Evolutionary conservation across 2,888 invertebrate genomes (phyloP).

Genomic region (Polydrusus tereticollis): DNA sequence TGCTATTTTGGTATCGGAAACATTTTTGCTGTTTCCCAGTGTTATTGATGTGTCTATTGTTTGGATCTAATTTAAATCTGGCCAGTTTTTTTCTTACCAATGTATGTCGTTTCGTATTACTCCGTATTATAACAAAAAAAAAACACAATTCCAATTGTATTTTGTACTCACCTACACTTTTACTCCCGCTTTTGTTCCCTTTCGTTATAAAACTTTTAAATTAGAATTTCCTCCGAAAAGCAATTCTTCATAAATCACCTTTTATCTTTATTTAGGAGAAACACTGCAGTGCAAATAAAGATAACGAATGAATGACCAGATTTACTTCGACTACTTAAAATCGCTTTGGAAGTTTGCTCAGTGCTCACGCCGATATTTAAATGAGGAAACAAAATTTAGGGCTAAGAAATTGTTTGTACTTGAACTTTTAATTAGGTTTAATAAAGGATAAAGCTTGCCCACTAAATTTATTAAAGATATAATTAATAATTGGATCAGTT

Average conservation of each 20-base stretch:
- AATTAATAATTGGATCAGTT: no score
- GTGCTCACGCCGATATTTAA: not conserved
- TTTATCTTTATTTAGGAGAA: constrained; percentile 33
- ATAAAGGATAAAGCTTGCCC: not conserved
- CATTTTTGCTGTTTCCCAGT: no score
- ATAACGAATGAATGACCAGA: constrained; percentile 23
- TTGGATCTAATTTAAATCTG: no score
- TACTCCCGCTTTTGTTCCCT: not conserved
- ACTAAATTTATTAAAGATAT: not conserved
- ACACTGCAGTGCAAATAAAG: constrained; percentile 48
- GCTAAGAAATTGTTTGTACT: not conserved
- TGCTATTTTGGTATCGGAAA: no score
- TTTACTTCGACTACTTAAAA: not conserved
- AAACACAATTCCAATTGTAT: not conserved
- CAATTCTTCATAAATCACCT: constrained; percentile 11
- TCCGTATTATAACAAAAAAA: not conserved
- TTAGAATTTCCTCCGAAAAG: not conserved
- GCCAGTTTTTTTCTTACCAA: no score
- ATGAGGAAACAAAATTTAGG: constrained; percentile 2
- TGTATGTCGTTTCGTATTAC: no score
- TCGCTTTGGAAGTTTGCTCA: not conserved
- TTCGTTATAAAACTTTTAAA: not conserved
- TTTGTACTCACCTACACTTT: not conserved
- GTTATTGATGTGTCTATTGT: no score
- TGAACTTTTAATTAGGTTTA: not conserved